A percentile compares a stretch with the other conserved stretches of the same genome.
phyloP scores from a whole-genome alignment of 1,140 invertebrate genomes.

The Nomia melanderi region DNA sequence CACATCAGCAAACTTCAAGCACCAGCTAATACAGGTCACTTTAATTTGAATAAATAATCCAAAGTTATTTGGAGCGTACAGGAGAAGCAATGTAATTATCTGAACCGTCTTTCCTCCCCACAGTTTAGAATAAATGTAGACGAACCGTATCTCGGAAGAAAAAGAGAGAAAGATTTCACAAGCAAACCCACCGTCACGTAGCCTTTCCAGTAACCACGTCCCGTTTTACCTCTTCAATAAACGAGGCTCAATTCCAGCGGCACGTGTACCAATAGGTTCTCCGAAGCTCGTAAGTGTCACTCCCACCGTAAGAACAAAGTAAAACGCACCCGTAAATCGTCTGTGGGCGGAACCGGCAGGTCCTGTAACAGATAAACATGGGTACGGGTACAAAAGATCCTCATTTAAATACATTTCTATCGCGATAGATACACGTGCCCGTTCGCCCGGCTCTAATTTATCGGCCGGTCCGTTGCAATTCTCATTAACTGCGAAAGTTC shows the following conservation, averaged over 20 bases:
- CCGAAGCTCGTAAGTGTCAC: not conserved
- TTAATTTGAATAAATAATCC: too few species aligned
- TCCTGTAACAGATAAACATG: not conserved
- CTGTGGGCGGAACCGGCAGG: not conserved
- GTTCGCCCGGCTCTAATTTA: conserved; percentile 19
- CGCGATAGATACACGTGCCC: not conserved
- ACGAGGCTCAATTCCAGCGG: not conserved
- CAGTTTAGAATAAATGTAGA: too few species aligned
- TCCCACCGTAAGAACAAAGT: not conserved
- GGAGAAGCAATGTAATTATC: too few species aligned
- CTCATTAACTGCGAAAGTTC: conserved; percentile 42
- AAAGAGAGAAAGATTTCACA: too few species aligned
- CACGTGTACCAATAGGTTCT: not conserved
- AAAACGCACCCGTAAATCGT: not conserved
- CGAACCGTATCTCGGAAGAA: too few species aligned
- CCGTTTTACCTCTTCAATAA: not conserved
- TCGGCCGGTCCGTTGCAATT: conserved; percentile 12
- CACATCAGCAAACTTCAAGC: too few species aligned
- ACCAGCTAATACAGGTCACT: too few species aligned
- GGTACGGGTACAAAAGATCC: not conserved
- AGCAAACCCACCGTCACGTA: not conserved
- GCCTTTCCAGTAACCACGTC: not conserved
- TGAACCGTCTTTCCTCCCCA: too few species aligned
- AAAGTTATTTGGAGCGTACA: too few species aligned
- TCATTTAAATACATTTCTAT: conserved; percentile 42